Evolutionary conservation across 2,797 vertebrate species (phyloP).

Genomic region (Chromobotia macracanthus): DNA sequence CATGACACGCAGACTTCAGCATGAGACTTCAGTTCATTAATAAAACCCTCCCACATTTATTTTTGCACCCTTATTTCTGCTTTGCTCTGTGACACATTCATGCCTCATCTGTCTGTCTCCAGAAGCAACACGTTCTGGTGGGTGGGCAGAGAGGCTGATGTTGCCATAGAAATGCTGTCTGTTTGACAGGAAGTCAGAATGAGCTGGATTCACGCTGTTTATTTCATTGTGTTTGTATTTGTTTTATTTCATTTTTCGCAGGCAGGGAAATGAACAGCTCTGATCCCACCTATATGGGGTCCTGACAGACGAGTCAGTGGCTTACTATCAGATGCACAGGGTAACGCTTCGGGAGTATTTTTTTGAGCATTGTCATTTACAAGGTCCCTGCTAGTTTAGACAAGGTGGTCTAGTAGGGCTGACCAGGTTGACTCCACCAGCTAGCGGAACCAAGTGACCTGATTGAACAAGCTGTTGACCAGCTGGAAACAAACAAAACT

Average conservation of each 20-base stretch:
- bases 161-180: constrained; percentile 69
- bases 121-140: constrained; percentile 44
- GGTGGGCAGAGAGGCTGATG: constrained; percentile 54
- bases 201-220: constrained; percentile 71
- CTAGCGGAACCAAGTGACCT: too few relatives aligned
- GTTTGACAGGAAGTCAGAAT: constrained; percentile 71
- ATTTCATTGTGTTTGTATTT: constrained; percentile 53
- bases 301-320: constrained; percentile 24
- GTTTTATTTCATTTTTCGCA: constrained; percentile 49
- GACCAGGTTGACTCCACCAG: not conserved
- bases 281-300: too few relatives aligned
- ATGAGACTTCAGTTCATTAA: constrained; percentile 52
- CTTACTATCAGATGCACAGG: not conserved
- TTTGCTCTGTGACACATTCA: constrained; percentile 30
- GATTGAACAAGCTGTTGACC: not conserved
- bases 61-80: constrained; percentile 42
- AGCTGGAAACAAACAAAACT: not conserved
- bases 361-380: not conserved
- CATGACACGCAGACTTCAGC: constrained; percentile 11
- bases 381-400: not conserved
- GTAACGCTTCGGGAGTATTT: too few relatives aligned
- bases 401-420: not conserved
- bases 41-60: constrained; percentile 51
- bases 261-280: constrained; percentile 55
- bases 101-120: constrained; percentile 35